Evolutionary conservation across 2,888 invertebrate species (phyloP).

Genomic region (Xylota sylvarum): DNA sequence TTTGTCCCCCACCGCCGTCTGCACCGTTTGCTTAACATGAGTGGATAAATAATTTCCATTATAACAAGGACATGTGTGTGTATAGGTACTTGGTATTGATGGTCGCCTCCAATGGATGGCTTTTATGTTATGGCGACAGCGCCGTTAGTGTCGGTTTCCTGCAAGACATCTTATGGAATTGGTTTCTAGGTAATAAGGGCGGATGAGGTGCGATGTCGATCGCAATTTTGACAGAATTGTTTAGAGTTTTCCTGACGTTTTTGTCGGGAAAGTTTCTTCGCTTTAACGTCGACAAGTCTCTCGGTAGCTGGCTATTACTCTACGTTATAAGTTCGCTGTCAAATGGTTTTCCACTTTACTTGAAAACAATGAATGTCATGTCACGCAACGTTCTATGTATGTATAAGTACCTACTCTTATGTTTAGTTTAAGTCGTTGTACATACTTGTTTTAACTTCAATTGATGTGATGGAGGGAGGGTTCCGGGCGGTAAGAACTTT

Average conservation of each 20-base stretch:
- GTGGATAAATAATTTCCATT: conserved; percentile 72
- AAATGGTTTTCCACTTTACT: conserved; percentile 59
- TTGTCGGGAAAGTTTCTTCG: conserved; percentile 57
- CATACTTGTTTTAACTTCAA: conserved; percentile 15
- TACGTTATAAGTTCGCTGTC: conserved; percentile 56
- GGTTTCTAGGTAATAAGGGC: conserved; percentile 38
- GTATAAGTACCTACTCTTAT: conserved; percentile 17
- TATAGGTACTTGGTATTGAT: conserved; percentile 14
- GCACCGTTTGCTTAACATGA: conserved; percentile 44
- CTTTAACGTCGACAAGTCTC: conserved; percentile 58
- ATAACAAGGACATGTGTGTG: conserved; percentile 35
- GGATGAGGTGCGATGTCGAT: conserved; percentile 27
- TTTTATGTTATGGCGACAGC: conserved; percentile 19
- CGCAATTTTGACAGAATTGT: conserved; percentile 60
- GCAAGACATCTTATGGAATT: conserved; percentile 42
- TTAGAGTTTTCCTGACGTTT: conserved; percentile 55
- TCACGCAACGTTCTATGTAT: conserved; percentile 48
- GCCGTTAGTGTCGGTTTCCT: conserved; percentile 38
- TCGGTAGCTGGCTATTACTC: conserved; percentile 28
- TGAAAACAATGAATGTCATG: conserved; percentile 59
- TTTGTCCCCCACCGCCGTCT: not conserved
- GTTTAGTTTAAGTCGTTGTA: conserved; percentile 57
- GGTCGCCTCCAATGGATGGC: conserved; percentile 16
- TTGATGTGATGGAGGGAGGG: not conserved
- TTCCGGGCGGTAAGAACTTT: conserved; percentile 33